A percentile compares a stretch with the other conserved stretches of the same genome.
Conservation (phyloP, 2,113 vertebrate species). For the Sarotherodon lohbergeri region DNA sequence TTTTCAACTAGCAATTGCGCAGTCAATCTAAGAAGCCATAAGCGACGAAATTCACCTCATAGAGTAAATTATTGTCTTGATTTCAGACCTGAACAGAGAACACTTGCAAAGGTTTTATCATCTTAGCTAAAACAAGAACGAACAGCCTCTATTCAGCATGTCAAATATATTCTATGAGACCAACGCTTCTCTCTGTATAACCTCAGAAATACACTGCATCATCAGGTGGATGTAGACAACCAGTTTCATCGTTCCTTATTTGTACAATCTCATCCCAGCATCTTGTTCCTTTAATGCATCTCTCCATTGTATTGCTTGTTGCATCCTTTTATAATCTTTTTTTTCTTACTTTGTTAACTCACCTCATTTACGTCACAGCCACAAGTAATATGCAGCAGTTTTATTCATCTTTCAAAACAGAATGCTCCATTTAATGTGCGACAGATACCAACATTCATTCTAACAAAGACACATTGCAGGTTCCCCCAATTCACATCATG, state of each 20-base stretch:
- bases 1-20: conserved; percentile 1
- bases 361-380: conserved; percentile 11
- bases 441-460: background rate
- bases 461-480: background rate
- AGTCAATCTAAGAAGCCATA: background rate
- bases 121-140: conserved; percentile 54
- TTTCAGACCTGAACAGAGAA: conserved; percentile 27
- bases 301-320: conserved; percentile 13
- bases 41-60: conserved; percentile 25
- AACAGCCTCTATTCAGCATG: background rate
- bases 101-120: conserved; percentile 65
- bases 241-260: conserved; percentile 59
- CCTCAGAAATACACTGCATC: conserved; percentile 55
- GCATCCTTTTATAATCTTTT: conserved; percentile 8
- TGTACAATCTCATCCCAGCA: conserved; percentile 45
- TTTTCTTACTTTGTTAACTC: background rate
- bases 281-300: conserved; percentile 57
- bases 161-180: background rate
- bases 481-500: background rate
- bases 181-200: conserved; percentile 4
- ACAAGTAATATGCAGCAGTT: conserved; percentile 23
- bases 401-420: conserved; percentile 9
- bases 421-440: background rate
- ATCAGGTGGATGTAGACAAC: conserved; percentile 70
- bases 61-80: background rate